Conservation (phyloP, 2,888 invertebrate species). For the Diadegma fenestrale region DNA sequence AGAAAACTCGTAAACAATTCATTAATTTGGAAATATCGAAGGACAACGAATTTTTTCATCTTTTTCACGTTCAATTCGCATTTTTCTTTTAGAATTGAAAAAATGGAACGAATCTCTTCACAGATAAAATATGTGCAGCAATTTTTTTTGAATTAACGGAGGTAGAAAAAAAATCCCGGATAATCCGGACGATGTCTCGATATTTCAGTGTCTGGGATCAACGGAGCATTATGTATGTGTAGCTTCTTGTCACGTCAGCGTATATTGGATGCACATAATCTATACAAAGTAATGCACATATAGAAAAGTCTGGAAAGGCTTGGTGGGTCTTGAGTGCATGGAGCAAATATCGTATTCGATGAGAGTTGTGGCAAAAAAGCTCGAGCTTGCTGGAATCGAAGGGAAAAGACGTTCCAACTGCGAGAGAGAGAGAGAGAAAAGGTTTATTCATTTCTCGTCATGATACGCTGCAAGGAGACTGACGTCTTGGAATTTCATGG, state of each 20-base stretch:
- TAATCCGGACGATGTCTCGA: constrained; percentile 50
- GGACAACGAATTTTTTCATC: too few species aligned
- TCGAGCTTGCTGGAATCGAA: not conserved
- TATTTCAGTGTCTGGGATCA: constrained; percentile 23
- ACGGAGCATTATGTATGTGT: constrained; percentile 6
- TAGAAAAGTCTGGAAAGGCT: not conserved
- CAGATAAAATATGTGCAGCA: not conserved
- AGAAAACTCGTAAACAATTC: too few species aligned
- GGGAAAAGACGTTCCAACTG: not conserved
- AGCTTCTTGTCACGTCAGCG: not conserved
- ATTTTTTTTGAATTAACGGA: constrained; percentile 28
- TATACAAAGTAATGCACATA: not conserved
- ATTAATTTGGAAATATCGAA: too few species aligned
- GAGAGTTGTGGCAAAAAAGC: constrained; percentile 6
- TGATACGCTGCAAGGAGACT: constrained; percentile 31
- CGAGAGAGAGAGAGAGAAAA: not conserved
- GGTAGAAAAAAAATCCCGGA: constrained; percentile 51
- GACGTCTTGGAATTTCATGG: constrained; percentile 41
- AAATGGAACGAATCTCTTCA: constrained; percentile 6
- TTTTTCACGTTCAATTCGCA: too few species aligned
- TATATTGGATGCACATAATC: not conserved
- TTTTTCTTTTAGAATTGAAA: too few species aligned
- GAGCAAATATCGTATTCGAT: constrained; percentile 26
- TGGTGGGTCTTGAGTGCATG: constrained; percentile 6
- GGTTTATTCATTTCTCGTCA: constrained; percentile 27